Base-by-base conservation (phyloP, 1,140 invertebrate species). In the Atopsyche davidsoni region DNA sequence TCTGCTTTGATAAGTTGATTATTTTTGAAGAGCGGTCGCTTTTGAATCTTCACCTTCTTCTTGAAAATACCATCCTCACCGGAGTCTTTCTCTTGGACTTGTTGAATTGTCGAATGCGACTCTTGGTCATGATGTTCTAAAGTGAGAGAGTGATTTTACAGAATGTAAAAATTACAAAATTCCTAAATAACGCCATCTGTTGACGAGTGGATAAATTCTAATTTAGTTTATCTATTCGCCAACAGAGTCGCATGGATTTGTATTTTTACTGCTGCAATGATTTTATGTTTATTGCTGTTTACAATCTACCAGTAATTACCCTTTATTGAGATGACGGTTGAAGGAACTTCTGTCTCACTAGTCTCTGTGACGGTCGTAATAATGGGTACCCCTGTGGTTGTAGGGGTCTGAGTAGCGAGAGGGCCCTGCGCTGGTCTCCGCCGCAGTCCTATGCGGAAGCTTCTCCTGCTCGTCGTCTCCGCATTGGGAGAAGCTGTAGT, bases 91-190 rank as follows among this genome's bases (percentile, higher is more conserved):
- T 57, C 51, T 41, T 57, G 46, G 13, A 31, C 28, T 35, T 50
- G 51, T 14, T 57, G 55, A 6, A 53, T 41, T 7, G 55, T 50
- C 19, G 55, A 57, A 36, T 53, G 50, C 4, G 51, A 39, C 24
- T 57, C 55, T 51, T 57, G 55, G 51, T 57, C 55, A n/a, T 50
- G 18, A 23, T 31, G 22, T 36, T 22, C 49, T 49, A 35, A 32
- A 49, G 13, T 32, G 3, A 34, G 3, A 25, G 28, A 16, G 35
- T 46, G 9, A 9, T 46, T 11, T 18, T 32, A 35, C 6, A 23
- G 14, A 4, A 23, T 17, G 4, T 4, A 35, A 36, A 48, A 22
- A 48, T 34, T 21, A 24, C 10, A 39, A 22, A 22, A 24, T 10
- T 28, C 23, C 4, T 17, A 14, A 19, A 18, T 9, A 25, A 35